Evolutionary conservation across 2,113 vertebrate genomes (phyloP).

Genomic region (Lipotes vexillifer): DNA sequence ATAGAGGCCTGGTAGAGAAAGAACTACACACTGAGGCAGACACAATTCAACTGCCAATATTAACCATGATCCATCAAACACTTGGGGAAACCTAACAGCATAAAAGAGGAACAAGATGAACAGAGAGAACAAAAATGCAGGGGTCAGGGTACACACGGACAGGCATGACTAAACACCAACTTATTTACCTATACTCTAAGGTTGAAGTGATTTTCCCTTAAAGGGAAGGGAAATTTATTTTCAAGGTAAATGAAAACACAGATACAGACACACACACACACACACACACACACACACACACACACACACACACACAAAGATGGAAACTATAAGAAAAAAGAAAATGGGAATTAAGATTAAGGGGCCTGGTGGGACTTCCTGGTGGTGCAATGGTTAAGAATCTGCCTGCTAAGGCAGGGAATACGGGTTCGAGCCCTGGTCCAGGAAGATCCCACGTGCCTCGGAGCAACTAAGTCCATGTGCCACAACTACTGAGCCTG

Average conservation of each 20-base stretch:
- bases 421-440: too few species aligned
- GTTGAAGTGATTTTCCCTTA: background rate
- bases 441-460: too few species aligned
- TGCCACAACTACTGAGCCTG: too few species aligned
- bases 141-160: background rate
- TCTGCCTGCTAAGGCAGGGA: too few species aligned
- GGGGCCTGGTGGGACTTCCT: too few species aligned
- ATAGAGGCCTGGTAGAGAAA: background rate
- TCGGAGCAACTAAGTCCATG: too few species aligned
- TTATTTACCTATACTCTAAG: background rate
- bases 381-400: too few species aligned
- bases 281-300: too few species aligned
- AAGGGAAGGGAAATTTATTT: background rate
- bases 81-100: background rate
- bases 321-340: background rate
- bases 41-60: background rate
- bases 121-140: background rate
- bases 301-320: background rate
- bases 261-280: too few species aligned
- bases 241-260: background rate
- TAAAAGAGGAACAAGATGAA: background rate
- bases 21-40: background rate
- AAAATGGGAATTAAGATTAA: background rate
- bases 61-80: background rate
- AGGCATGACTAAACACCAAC: background rate